Conservation (phyloP, 2,113 vertebrate species). For the Sphaerodactylus townsendi region DNA sequence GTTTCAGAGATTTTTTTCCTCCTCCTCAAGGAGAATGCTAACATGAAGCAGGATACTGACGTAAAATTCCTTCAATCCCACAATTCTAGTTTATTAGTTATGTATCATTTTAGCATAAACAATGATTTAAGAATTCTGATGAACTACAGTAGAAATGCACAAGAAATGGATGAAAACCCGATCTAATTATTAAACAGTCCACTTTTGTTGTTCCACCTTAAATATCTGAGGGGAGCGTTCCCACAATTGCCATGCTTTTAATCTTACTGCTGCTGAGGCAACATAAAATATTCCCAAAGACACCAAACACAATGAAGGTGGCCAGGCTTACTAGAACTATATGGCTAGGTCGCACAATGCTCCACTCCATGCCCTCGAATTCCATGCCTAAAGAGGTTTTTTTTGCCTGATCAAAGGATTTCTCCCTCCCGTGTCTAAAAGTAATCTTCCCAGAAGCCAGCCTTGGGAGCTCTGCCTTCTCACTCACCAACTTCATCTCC, state of each 20-base stretch:
- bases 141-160: too few species aligned
- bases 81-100: too few species aligned
- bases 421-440: neutral
- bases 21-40: too few species aligned
- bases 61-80: too few species aligned
- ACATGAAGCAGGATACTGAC: too few species aligned
- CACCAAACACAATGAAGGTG: too few species aligned
- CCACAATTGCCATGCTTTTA: neutral
- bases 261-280: neutral
- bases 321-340: too few species aligned
- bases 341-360: neutral
- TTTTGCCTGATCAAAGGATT: neutral
- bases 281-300: neutral
- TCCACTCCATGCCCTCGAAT: neutral
- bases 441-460: neutral
- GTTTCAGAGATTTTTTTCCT: too few species aligned
- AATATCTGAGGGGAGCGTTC: neutral
- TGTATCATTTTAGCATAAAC: too few species aligned
- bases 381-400: neutral
- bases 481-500: slow-evolving; percentile 42
- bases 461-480: neutral
- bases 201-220: neutral
- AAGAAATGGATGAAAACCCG: too few species aligned
- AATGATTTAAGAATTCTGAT: too few species aligned
- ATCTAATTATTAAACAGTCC: neutral